Conservation (phyloP, 2,888 invertebrate species). For the Diarsia brunnea region DNA sequence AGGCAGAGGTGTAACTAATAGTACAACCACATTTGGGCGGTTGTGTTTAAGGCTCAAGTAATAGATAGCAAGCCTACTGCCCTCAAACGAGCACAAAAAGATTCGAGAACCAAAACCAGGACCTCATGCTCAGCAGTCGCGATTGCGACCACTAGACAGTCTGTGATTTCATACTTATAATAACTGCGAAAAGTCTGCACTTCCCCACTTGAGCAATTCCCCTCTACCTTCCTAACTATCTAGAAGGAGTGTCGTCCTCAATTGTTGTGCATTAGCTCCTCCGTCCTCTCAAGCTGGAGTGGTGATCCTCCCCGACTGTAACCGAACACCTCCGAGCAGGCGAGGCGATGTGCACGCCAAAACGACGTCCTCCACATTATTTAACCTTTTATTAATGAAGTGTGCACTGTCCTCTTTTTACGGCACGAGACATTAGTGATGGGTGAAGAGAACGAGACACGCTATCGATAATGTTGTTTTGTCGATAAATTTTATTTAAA, state of each 20-base stretch:
- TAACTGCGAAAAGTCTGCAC: neutral
- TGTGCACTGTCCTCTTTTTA: constrained; percentile 85
- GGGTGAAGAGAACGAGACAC: constrained; percentile 43
- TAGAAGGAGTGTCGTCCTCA: constrained; percentile 30
- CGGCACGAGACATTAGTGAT: constrained; percentile 84
- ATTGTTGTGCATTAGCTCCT: constrained; percentile 58
- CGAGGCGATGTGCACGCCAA: constrained; percentile 72
- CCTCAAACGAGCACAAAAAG: too few species aligned
- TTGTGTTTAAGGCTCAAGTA: too few species aligned
- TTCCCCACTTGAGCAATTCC: neutral
- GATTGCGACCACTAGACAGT: too few species aligned
- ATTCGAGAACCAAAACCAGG: too few species aligned
- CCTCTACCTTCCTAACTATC: neutral
- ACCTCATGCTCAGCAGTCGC: too few species aligned
- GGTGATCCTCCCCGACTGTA: constrained; percentile 65
- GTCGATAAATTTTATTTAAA: constrained; percentile 40
- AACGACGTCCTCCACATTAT: constrained; percentile 82
- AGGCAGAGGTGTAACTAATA: too few species aligned
- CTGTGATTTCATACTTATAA: neutral
- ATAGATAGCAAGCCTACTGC: too few species aligned
- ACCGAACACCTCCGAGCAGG: constrained; percentile 69
- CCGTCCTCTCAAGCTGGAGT: constrained; percentile 49
- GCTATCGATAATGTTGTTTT: constrained; percentile 29
- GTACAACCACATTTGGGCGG: too few species aligned
- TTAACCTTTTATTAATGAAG: constrained; percentile 88